Base-by-base conservation (phyloP, 2,888 invertebrate species). In the Lycocerus yunnanus region DNA sequence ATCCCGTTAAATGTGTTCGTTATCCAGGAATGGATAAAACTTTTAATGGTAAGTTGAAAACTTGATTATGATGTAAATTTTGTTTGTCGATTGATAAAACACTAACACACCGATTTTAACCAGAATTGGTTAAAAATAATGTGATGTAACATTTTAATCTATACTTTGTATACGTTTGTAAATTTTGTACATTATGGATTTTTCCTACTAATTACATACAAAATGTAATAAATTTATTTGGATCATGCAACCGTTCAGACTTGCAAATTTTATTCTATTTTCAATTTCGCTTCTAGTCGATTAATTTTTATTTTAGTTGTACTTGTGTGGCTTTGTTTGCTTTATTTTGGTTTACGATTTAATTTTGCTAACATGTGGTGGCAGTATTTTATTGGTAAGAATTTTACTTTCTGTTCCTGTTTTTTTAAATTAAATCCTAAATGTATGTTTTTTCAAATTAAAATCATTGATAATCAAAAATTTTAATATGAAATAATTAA, bases 1-100 rank as follows among this genome's bases (percentile, higher is more conserved):
- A 97, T 87, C 96, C 97, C 15, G 95, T 94, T 59, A 94, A 94
- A 86, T 95, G 95, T 84, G 96, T 96, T 78, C 93, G 94, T 84
- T 92, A 94, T 86, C 95, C 95, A 4, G 94, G 93, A 79, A 92
- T 92, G 87, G 92, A 92, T 80, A 88, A 88, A 81, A 85, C 85
- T 68, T 82, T 81, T 74, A 75, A 24, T 71, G 88, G 88, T 87
- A 83, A 86, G 27, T 69, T 67, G 58, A 27, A 27, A 21, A 15
- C 58, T 24, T 73, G 24, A 43, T 68, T 68, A 68, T n/a, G 15
- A n/a, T 43, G 11, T 4, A n/a, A n/a, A n/a, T n/a, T 43, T n/a
- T 43, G n/a, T 63, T 43, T n/a, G 1, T n/a, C n/a, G n/a, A n/a
- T n/a, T 27, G 11, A 11, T 13, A 27, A 18, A 18, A n/a, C n/a